Conservation (phyloP, 2,113 vertebrate species). For the Brienomyrus brachyistius region DNA sequence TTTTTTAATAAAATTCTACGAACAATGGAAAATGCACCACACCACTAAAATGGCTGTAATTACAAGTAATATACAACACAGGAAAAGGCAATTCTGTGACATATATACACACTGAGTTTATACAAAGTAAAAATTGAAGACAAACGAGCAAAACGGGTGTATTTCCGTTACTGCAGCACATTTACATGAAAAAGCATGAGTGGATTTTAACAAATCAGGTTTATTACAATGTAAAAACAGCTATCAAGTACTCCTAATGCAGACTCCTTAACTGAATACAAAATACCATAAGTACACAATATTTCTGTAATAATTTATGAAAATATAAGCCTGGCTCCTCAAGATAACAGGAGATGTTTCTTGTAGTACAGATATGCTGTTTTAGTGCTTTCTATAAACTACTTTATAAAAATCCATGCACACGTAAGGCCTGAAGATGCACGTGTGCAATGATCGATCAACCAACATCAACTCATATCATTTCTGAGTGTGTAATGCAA, state of each 20-base stretch:
- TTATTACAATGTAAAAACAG: conserved; percentile 50
- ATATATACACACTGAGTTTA: conserved; percentile 64
- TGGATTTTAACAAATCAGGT: conserved; percentile 45
- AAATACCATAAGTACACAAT: not conserved
- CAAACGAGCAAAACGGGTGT: conserved; percentile 37
- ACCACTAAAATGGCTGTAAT: conserved; percentile 59
- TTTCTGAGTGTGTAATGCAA: not conserved
- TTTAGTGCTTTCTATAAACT: conserved; percentile 3
- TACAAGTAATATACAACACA: conserved; percentile 56
- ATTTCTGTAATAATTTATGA: conserved; percentile 7
- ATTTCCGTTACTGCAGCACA: conserved; percentile 47
- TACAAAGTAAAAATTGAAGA: conserved; percentile 62
- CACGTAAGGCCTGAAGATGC: not conserved
- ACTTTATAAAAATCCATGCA: not conserved
- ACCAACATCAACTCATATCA: not conserved
- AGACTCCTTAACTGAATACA: conserved; percentile 7
- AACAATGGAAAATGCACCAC: conserved; percentile 55
- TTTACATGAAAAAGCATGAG: conserved; percentile 57
- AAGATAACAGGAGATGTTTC: conserved; percentile 39
- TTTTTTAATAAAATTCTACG: conserved; percentile 57
- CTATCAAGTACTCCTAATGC: conserved; percentile 39
- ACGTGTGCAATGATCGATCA: not conserved
- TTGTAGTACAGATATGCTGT: conserved; percentile 42
- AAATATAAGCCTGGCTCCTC: conserved; percentile 1
- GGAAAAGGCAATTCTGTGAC: conserved; percentile 69